Percentiles rank a stretch among this genome's conserved stretches.
phyloP scores from a whole-genome alignment of 2,888 invertebrate genomes.

The Lasioglossum malachurum region DNA sequence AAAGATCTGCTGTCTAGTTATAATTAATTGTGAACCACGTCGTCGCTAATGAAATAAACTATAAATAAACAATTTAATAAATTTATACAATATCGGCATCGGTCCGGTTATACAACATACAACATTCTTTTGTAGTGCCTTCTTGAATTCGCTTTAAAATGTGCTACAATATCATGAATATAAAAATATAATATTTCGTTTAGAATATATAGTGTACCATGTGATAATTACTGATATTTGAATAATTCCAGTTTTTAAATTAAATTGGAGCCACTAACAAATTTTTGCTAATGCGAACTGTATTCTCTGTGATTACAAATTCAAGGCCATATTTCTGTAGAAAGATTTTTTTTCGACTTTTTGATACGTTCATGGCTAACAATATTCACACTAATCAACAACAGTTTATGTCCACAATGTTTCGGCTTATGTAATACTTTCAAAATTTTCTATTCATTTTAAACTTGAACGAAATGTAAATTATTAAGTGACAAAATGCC shows the following conservation, averaged over 20 bases:
- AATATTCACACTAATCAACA: slow-evolving; percentile 24
- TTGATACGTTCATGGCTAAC: slow-evolving; percentile 9
- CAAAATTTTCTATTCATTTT: slow-evolving; percentile 10
- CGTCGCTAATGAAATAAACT: too few relatives aligned
- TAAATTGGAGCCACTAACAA: too few relatives aligned
- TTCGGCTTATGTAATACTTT: slow-evolving; percentile 11
- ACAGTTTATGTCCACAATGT: slow-evolving; percentile 50
- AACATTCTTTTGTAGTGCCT: background rate
- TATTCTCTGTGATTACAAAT: background rate
- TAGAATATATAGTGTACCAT: background rate
- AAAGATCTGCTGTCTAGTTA: too few relatives aligned
- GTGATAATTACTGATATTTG: background rate
- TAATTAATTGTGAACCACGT: too few relatives aligned
- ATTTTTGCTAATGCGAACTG: background rate
- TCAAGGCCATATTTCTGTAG: background rate
- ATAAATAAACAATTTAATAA: background rate
- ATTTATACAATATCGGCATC: too few relatives aligned
- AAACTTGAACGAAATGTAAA: slow-evolving; percentile 45
- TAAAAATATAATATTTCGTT: background rate
- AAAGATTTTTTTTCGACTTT: background rate
- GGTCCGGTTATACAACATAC: too few relatives aligned
- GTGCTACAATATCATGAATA: too few relatives aligned
- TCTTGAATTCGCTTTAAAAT: background rate
- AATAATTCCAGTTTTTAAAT: too few relatives aligned
- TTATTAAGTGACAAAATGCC: slow-evolving; percentile 54